Evolutionary conservation across 2,797 vertebrate genomes (phyloP).

Genomic region (Pitangus sulphuratus): DNA sequence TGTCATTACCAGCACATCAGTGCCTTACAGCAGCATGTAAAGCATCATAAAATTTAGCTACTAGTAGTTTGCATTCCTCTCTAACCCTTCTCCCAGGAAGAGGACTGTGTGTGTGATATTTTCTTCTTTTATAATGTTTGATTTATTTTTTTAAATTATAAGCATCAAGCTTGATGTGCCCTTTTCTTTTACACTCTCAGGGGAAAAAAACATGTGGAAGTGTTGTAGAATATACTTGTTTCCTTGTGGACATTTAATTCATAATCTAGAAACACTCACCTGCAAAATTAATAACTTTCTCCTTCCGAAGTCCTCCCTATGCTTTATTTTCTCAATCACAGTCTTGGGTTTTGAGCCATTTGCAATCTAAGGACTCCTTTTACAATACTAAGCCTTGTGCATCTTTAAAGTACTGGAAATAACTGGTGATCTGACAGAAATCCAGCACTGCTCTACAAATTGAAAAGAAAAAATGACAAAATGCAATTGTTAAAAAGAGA

Average conservation of each 20-base stretch:
- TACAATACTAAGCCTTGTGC: not conserved
- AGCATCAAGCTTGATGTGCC: not conserved
- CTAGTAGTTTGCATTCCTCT: not conserved
- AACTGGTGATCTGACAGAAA: not conserved
- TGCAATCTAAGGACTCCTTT: not conserved
- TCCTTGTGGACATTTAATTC: not conserved
- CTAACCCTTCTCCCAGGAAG: not conserved
- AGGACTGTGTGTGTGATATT: not conserved
- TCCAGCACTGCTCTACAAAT: not conserved
- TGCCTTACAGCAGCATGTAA: not conserved
- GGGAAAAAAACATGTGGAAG: not conserved
- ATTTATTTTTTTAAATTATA: not conserved
- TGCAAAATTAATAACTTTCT: not conserved
- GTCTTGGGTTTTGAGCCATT: not conserved
- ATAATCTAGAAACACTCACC: not conserved
- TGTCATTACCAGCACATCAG: not conserved
- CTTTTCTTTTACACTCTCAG: rapidly evolving
- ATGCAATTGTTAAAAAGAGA: not conserved
- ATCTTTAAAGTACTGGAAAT: not conserved
- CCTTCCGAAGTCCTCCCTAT: not conserved
- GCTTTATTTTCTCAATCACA: not conserved
- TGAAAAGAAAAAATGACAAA: not conserved
- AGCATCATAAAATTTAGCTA: not conserved
- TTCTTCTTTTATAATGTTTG: not conserved
- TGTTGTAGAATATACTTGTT: not conserved